Evolutionary conservation across 2,113 vertebrate species (phyloP).

Genomic region (Callorhinus ursinus): DNA sequence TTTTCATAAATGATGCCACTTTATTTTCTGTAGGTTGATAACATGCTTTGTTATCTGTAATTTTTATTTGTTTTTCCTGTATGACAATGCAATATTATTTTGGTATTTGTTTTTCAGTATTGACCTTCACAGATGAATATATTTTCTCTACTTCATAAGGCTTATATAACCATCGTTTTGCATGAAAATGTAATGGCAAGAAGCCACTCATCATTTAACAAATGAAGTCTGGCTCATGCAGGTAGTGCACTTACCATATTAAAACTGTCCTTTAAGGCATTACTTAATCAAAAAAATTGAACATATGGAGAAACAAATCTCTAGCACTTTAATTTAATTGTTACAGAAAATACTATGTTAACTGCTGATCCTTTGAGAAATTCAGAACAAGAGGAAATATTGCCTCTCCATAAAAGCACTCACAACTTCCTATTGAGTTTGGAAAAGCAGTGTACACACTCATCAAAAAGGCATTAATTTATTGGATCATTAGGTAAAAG

Average conservation of each 20-base stretch:
- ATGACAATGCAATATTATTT: not conserved
- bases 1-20: not conserved
- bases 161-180: conserved; percentile 29
- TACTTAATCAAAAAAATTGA: conserved; percentile 83
- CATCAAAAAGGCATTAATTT: conserved; percentile 81
- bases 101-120: not conserved
- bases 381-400: conserved; percentile 83
- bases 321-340: conserved; percentile 83
- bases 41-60: not conserved
- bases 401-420: conserved; percentile 80
- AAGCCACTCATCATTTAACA: conserved; percentile 72
- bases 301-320: conserved; percentile 82
- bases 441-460: conserved; percentile 70
- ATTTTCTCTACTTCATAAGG: conserved; percentile 27
- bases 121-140: not conserved
- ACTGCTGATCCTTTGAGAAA: conserved; percentile 83
- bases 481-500: conserved; percentile 84
- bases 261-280: conserved; percentile 83
- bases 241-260: conserved; percentile 85
- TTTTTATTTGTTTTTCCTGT: not conserved
- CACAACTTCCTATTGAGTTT: conserved; percentile 78
- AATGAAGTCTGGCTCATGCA: conserved; percentile 69
- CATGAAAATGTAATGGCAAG: conserved; percentile 64
- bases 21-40: conserved; percentile 1
- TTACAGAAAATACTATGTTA: conserved; percentile 81